Percentiles rank a stretch among this genome's conserved stretches.
Evolutionary conservation across 2,113 vertebrate genomes (phyloP).

Genomic region (Oostethus manadensis): DNA sequence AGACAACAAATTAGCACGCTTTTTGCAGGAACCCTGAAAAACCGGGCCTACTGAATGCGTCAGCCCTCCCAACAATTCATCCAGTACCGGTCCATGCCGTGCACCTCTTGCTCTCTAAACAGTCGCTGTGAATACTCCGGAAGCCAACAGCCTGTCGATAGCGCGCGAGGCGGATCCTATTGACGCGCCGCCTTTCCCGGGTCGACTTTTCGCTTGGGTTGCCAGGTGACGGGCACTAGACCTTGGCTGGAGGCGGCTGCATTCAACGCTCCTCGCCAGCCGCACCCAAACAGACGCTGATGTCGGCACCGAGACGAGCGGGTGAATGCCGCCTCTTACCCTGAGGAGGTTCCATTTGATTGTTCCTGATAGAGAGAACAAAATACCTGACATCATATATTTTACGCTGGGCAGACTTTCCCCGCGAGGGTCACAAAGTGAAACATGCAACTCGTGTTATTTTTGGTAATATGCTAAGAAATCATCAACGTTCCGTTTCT

Average conservation of each 20-base stretch:
- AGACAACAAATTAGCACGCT: slow-evolving; percentile 1
- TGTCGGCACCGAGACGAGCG: neutral
- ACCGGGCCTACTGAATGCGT: slow-evolving; percentile 34
- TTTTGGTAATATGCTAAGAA: too few relatives aligned
- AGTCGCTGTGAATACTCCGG: slow-evolving; percentile 58
- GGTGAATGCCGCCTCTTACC: too few relatives aligned
- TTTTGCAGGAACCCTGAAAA: slow-evolving; percentile 41
- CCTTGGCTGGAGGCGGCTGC: slow-evolving; percentile 27
- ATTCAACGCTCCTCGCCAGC: slow-evolving; percentile 24
- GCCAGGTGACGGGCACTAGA: slow-evolving; percentile 43
- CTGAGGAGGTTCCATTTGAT: too few relatives aligned
- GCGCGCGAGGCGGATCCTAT: slow-evolving; percentile 49
- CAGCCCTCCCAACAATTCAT: slow-evolving; percentile 48
- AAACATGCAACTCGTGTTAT: too few relatives aligned
- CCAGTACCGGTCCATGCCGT: slow-evolving; percentile 56
- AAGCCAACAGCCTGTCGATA: slow-evolving; percentile 62
- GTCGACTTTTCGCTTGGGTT: slow-evolving; percentile 43
- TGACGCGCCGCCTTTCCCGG: slow-evolving; percentile 42
- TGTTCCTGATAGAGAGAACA: too few relatives aligned
- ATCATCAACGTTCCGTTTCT: too few relatives aligned
- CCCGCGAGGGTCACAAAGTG: too few relatives aligned
- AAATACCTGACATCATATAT: too few relatives aligned
- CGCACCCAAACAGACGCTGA: slow-evolving; percentile 6
- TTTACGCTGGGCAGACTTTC: too few relatives aligned
- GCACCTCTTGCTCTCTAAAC: slow-evolving; percentile 63